Conservation (phyloP, 2,113 vertebrate species). For the Capricornis sumatraensis region DNA sequence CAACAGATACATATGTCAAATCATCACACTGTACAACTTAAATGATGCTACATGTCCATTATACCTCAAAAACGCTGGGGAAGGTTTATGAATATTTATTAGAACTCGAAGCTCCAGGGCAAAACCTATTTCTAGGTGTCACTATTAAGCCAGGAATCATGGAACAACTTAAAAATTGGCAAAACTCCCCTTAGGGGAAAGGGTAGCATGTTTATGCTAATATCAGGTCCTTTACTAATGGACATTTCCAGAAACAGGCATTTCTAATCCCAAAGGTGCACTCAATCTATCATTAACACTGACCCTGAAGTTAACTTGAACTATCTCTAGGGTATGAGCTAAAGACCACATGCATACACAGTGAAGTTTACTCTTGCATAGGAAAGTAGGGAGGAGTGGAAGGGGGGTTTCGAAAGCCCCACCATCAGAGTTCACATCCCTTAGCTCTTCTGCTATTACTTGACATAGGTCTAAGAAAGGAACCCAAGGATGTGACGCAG, state of each 20-base stretch:
- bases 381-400: rapidly evolving
- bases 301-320: neutral
- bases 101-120: neutral
- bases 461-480: neutral
- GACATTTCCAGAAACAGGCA: slow-evolving; percentile 11
- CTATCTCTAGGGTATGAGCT: neutral
- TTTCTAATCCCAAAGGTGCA: neutral
- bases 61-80: neutral
- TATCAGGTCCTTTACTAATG: neutral
- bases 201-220: neutral
- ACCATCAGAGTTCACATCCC: neutral
- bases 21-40: neutral
- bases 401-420: neutral
- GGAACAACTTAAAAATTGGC: neutral
- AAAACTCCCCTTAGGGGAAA: too few relatives aligned
- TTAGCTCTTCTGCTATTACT: neutral
- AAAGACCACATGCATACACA: neutral
- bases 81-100: neutral
- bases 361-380: neutral
- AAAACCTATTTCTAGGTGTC: neutral
- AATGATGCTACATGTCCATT: neutral
- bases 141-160: neutral
- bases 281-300: neutral
- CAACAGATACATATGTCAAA: neutral
- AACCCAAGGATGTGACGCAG: neutral